Evolutionary conservation across 2,797 vertebrate genomes (phyloP), one percentile per base, ranked within the genome.

Genomic region (Botia almorhae): DNA sequence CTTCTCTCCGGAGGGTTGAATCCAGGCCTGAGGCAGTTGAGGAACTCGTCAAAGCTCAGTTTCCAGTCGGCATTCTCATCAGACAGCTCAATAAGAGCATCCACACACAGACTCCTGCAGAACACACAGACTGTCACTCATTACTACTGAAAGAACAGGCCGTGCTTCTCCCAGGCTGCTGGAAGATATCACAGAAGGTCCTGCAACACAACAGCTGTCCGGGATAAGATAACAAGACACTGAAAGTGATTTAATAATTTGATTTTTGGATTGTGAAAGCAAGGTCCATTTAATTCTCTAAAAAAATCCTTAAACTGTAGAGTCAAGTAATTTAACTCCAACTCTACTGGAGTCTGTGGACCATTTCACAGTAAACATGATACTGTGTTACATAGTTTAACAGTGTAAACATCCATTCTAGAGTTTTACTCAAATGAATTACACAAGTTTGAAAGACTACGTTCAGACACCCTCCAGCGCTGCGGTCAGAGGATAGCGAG

Each of bases 21-120:
- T 55, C 91, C 90, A 4, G 96, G 94, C 64, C 95, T 96, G 90
- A 98, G 94, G 87, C 96, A 97, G 91, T 96, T 97, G 84, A 95
- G 92, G 85, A 98, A 98, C 88, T 98, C 97, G 4, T 88, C 93
- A 83, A 97, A 96, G 91, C 94, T 97, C 86, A 98, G 93, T 89
- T 97, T 98, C 97, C 97, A 98, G 89, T 98, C 96, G 1, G 96
- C 94, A 23, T 98, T 97, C 90, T 98, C 96, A 88, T 98, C 97
- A 1, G 97, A 96, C 19, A 98, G 92, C 87, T 98, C 96, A 0
- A 98, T 97, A 82, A 98, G 92, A 72, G 97, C 97, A 78, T 98
- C 97, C 0, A 96, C 93, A 33, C 97, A 98, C 83, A 98, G 94
- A 89, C 95, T 96, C 90, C 97, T 98, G 86, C 85, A 73, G 12